A percentile compares a stretch with the other conserved stretches of the same genome.
Evolutionary conservation across 2,888 invertebrate species (phyloP).

Genomic region (Quadroppia sp.): DNA sequence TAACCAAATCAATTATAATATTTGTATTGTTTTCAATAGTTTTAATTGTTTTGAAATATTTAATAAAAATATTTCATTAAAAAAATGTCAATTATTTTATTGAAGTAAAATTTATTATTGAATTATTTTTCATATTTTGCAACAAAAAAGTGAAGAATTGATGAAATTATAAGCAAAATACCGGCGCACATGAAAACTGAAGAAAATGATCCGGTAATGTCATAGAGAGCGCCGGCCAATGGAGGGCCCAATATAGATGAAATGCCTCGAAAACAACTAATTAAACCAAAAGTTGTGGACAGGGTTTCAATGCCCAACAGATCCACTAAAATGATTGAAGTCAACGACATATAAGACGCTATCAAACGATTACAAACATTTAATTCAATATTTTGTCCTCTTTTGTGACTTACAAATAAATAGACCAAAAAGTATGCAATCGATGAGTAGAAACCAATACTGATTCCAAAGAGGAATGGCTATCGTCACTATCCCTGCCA

Average conservation of each 20-base stretch:
- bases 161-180: conserved; percentile 75
- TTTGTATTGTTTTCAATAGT: no score
- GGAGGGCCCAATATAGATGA: conserved; percentile 81
- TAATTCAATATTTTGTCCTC: neutral
- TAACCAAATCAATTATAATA: no score
- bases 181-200: conserved; percentile 91
- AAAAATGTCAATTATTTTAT: neutral
- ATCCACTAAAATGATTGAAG: conserved; percentile 95
- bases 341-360: conserved; percentile 96
- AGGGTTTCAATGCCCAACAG: conserved; percentile 88
- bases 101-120: neutral
- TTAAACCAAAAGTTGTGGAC: conserved; percentile 93
- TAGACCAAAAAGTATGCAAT: conserved; percentile 83
- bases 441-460: conserved; percentile 70
- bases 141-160: conserved; percentile 65
- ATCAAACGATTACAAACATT: conserved; percentile 5
- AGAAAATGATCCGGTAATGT: conserved; percentile 76
- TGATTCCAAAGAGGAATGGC: conserved; percentile 75
- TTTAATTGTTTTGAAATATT: no score
- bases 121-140: conserved; percentile 46
- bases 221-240: conserved; percentile 76
- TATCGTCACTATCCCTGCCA: conserved; percentile 80
- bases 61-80: neutral
- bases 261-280: conserved; percentile 90
- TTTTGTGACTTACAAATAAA: conserved; percentile 46